Percentiles rank a stretch among this genome's conserved stretches.
Conservation (phyloP, 2,888 invertebrate genomes). For the Acleris cristana region DNA sequence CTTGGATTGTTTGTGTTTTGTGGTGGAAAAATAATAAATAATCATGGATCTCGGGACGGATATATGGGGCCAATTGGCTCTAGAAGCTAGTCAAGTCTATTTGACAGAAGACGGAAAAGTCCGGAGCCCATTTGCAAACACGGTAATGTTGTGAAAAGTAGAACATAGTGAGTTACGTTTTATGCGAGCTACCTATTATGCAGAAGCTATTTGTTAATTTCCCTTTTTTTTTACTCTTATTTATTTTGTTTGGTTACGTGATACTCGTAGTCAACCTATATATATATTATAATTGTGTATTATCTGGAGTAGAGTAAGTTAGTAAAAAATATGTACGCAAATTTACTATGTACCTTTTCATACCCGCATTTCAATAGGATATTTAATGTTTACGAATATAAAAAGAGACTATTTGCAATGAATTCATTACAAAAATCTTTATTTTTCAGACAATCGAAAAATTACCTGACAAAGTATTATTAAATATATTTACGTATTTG, state of each 20-base stretch:
- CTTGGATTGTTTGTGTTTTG: constrained; percentile 52
- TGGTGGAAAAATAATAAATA: constrained; percentile 44
- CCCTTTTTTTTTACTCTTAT: not conserved
- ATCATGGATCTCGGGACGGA: constrained; percentile 89
- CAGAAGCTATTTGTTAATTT: not conserved
- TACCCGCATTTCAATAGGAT: too few relatives aligned
- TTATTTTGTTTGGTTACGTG: not conserved
- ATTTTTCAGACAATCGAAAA: constrained; percentile 94
- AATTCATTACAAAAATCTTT: constrained; percentile 24
- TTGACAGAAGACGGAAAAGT: constrained; percentile 90
- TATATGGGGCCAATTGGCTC: constrained; percentile 95
- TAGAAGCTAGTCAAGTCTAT: constrained; percentile 94
- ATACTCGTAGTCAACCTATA: too few relatives aligned
- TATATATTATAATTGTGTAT: too few relatives aligned
- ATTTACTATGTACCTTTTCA: too few relatives aligned
- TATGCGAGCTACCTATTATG: too few relatives aligned
- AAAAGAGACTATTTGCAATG: not conserved
- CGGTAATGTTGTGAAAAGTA: constrained; percentile 84
- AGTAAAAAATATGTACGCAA: too few relatives aligned
- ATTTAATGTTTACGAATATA: not conserved
- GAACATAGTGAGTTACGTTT: not conserved
- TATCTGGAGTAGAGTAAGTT: too few relatives aligned
- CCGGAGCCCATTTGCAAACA: constrained; percentile 92
- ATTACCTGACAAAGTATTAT: constrained; percentile 97
- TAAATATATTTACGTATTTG: constrained; percentile 97